phyloP scores from a whole-genome alignment of 2,797 vertebrate genomes.

The Hoplostethus atlanticus region DNA sequence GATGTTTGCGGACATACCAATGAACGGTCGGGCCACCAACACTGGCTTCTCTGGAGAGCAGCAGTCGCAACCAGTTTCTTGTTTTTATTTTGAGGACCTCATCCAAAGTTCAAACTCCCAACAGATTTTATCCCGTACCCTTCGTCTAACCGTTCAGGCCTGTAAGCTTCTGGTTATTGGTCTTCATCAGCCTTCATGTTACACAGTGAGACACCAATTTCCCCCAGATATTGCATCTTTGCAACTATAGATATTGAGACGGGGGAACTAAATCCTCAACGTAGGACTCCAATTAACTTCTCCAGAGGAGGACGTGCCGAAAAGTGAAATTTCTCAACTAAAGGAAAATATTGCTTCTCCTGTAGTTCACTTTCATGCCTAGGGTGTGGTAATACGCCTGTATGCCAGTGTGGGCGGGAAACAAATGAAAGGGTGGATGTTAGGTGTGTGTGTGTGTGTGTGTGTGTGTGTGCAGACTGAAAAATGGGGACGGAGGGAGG shows the following conservation, averaged over 20 bases:
- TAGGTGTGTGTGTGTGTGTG: slow-evolving; percentile 50
- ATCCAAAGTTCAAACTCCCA: neutral
- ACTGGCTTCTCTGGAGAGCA: neutral
- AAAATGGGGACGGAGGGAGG: slow-evolving; percentile 42
- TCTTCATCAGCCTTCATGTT: too few relatives aligned
- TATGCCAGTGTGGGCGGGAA: slow-evolving; percentile 73
- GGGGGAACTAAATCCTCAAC: too few relatives aligned
- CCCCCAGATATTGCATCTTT: too few relatives aligned
- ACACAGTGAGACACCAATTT: too few relatives aligned
- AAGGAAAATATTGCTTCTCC: slow-evolving; percentile 9
- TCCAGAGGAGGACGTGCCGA: neutral
- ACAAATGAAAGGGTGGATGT: slow-evolving; percentile 55
- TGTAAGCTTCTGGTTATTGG: too few relatives aligned
- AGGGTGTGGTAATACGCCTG: slow-evolving; percentile 71
- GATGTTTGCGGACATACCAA: slow-evolving; percentile 56
- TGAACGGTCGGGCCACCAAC: slow-evolving; percentile 39
- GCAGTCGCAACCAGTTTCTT: neutral
- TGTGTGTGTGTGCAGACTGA: slow-evolving; percentile 20
- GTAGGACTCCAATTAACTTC: neutral
- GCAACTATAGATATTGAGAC: too few relatives aligned
- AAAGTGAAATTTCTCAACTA: neutral
- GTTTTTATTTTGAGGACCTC: neutral
- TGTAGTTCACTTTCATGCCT: slow-evolving; percentile 55
- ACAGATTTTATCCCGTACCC: neutral
- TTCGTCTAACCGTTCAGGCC: neutral